Conservation (phyloP, 2,888 invertebrate genomes). For the Lithophane leautieri region DNA sequence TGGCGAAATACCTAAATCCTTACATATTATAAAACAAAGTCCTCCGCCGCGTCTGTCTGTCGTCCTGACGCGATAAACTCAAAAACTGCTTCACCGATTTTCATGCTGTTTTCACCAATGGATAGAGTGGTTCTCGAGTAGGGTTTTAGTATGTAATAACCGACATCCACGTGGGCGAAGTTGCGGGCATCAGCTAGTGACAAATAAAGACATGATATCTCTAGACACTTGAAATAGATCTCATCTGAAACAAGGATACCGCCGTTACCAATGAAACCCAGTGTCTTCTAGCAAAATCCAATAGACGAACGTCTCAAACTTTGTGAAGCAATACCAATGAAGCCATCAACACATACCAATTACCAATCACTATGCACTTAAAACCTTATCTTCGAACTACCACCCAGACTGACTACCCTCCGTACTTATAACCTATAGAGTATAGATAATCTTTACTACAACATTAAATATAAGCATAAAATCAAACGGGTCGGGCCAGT, state of each 20-base stretch:
- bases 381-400: conserved; percentile 13
- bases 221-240: not conserved
- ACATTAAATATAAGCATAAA: conserved; percentile 46
- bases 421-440: not conserved
- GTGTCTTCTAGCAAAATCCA: not conserved
- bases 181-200: too few species aligned
- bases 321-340: not conserved
- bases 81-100: too few species aligned
- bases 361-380: not conserved
- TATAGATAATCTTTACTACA: conserved; percentile 19
- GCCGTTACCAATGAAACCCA: not conserved
- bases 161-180: too few species aligned
- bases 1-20: not conserved
- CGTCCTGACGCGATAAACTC: too few species aligned
- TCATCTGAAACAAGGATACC: too few species aligned
- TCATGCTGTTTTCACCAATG: too few species aligned
- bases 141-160: too few species aligned
- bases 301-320: too few species aligned
- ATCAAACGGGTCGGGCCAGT: conserved; percentile 51
- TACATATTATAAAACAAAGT: too few species aligned
- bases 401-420: not conserved
- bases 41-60: too few species aligned
- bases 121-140: too few species aligned
- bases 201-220: not conserved
- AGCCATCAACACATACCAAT: conserved; percentile 5